Evolutionary conservation across 2,888 invertebrate species (phyloP), one percentile per base, ranked within the genome.

Genomic region (Bembecia ichneumoniformis): DNA sequence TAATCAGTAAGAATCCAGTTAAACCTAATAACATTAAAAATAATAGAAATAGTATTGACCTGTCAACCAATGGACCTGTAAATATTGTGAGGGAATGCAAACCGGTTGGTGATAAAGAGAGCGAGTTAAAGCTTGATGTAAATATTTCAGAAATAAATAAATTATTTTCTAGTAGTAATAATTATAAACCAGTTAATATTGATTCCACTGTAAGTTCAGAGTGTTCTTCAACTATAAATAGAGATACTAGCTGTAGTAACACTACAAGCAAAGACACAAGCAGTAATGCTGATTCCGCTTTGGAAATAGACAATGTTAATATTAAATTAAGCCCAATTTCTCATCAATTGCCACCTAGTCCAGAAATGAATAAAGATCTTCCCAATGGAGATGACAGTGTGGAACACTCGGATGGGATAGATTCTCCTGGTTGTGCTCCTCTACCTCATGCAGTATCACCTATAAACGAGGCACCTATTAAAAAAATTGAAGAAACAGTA

Each of bases 1-100:
- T 81, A 62, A 74, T 87, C 56, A 87, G 77, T 69, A 87, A 83
- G 66, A 83, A 76, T 66, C 63, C 78, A 56, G 64, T 70, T 1
- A 84, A 84, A 58, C 61, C 74, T 9, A 82, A 71, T 56, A 78
- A 64, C 69, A 54, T 75, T 51, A 81, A 75, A 64, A 66, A 60
- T 60, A 52, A 58, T 48, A 78, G 77, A 72, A 68, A 55, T 60
- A 60, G 54, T 47, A 74, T 62, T 66, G 79, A 79, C 53, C 58
- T 64, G 51, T 57, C 68, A 49, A 61, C 62, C 53, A 84, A 82
- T 71, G 79, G 83, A 40, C 72, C 77, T 35, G 49, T 64, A 57
- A 61, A 56, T 55, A 51, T 69, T 57, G 51, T 52, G 44, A 80
- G 75, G 57, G 77, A 80, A 54, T 43, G 52, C 7, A 82, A 71